Percentiles rank a stretch among this genome's conserved stretches.
Conservation (phyloP, 2,113 vertebrate genomes). For the Chiloscyllium plagiosum region DNA sequence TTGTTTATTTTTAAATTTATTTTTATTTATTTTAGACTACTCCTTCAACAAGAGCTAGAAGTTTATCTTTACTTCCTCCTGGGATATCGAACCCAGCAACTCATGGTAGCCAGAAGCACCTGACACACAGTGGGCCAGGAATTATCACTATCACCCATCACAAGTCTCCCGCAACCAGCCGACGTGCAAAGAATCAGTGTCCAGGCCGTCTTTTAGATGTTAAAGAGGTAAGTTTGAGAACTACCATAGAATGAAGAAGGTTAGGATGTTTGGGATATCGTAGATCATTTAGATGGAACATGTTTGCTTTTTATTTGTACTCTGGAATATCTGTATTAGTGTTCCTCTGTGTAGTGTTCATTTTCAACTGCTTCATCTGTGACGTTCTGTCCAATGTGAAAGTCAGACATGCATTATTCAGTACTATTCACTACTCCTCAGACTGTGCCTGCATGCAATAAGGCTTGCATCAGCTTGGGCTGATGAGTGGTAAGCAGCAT, state of each 20-base stretch:
- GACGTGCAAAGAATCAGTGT: conserved; percentile 71
- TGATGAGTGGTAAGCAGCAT: not conserved
- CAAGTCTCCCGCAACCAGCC: conserved; percentile 86
- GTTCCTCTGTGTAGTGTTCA: not conserved
- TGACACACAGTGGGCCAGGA: conserved; percentile 59
- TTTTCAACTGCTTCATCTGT: not conserved
- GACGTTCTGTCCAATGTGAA: not conserved
- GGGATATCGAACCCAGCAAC: conserved; percentile 70
- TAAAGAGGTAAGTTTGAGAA: conserved; percentile 74
- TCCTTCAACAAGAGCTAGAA: conserved; percentile 69
- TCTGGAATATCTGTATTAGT: not conserved
- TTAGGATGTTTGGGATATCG: not conserved
- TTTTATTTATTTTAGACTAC: conserved; percentile 65
- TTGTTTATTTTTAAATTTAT: not conserved
- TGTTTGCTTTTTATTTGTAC: not conserved
- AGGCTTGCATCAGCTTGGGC: not conserved
- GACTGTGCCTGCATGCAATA: too few species aligned
- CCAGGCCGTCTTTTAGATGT: conserved; percentile 80
- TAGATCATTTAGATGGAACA: not conserved
- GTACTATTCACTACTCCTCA: not conserved
- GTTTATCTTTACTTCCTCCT: conserved; percentile 77
- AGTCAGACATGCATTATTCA: not conserved
- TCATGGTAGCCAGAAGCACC: conserved; percentile 74
- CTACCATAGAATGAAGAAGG: not conserved
- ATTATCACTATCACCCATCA: conserved; percentile 90